Base-by-base conservation (phyloP, 2,888 invertebrate species). In the Ophonus ardosiacus region DNA sequence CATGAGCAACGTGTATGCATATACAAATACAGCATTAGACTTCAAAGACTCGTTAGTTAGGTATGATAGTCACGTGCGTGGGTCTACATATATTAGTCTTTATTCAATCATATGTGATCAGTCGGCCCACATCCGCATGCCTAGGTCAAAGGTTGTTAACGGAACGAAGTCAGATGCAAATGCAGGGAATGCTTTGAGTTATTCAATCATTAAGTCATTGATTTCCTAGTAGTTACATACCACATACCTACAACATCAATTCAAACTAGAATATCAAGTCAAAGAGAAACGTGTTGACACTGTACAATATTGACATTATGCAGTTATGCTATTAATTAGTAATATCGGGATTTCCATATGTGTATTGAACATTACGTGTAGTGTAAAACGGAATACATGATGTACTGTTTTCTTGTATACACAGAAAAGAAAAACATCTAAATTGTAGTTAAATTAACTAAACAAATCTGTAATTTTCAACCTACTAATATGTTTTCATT, bases 31-130 rank as follows among this genome's bases (percentile, higher is more conserved):
- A 68, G n/a, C 38, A 13, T 38, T 40, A 76, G 76, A 10, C 68
- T 56, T 76, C 76, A 76, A 51, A 76, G 76, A 76, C 1, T n/a
- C 17, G 76, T 43, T 56, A 43, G 13, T n/a, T 76, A 18, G 40
- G 76, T 17, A 80, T 80, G 59, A 13, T 13, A 17, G 38, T 24
- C 80, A 80, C 80, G 80, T 80, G 18, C 38, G 40, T 40, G 38
- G n/a, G 61, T 80, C 59, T 57, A 61, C 80, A 38, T 80, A 15
- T 80, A 80, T 38, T 61, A 18, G 57, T 59, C 59, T 24, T 80
- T 80, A 80, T 80, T 80, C 61, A 80, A 80, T 80, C 80, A 80
- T 80, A 40, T 61, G 80, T 80, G 80, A 80, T 80, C 80, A 61
- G 40, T 2, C 18, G 24, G 80, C 38, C n/a, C 40, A 80, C 59